Base-by-base conservation (phyloP, 2,113 vertebrate species). In the Channa maculata region DNA sequence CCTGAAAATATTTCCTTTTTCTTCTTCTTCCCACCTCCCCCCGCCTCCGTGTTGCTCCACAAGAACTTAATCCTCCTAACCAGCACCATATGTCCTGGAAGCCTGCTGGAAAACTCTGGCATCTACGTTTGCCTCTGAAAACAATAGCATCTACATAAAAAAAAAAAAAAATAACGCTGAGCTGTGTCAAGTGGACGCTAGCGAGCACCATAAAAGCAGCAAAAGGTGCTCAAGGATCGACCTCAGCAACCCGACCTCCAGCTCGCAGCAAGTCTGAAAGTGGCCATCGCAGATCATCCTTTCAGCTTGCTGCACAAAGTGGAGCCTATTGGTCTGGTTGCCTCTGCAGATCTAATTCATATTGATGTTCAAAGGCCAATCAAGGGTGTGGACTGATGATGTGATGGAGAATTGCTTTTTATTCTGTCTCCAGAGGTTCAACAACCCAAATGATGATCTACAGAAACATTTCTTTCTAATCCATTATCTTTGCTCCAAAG, bases 71-170 rank as follows among this genome's bases (percentile, higher is more conserved):
- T 91, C 87, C 86, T 75, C 60, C 80, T 92, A 94, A 94, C 88
- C 77, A 92, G 83, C 74, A 80, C 92, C 94, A 94, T 52, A 93
- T 94, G 94, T 91, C 71, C 77, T 89, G 80, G 74, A 90, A 90
- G 83, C 74, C 86, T 90, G 79, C 84, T 86, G 88, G 69, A 92
- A 92, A 91, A 90, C 77, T 87, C 54, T 87, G 91, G 91, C 90
- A 92, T 92, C 88, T 67, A 73, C 80, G 80, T 77, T 72, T 73
- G 80, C 87, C 79, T 86, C 83, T 83, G 89, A 81, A 24, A 91
- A 92, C 90, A 93, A 93, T 86, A 89, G 90, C 80, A 85, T 79
- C 60, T 66, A 88, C 82, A 90, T 91, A 11, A 83, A 86, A 88
- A 24, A 24, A 24, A 86, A 83, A 10, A 83, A 85, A 88, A 24